Conservation (phyloP, 2,888 invertebrate species). For the Argyresthia goedartella region DNA sequence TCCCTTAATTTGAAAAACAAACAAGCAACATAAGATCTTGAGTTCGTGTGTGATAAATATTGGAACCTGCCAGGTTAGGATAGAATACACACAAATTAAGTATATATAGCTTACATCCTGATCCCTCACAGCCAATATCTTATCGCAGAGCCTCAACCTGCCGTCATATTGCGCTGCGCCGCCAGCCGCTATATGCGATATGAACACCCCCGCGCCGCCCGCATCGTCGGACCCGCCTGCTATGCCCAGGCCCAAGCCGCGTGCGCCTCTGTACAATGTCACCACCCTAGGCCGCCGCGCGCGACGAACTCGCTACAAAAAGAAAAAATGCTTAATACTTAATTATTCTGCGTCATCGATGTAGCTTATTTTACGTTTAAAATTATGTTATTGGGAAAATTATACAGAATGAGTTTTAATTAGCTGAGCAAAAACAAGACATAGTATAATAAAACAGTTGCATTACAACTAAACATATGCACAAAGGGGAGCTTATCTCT, state of each 20-base stretch:
- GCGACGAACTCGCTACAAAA: constrained; percentile 46
- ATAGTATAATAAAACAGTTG: no score
- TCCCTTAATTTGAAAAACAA: no score
- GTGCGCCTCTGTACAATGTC: constrained; percentile 53
- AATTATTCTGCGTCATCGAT: neutral
- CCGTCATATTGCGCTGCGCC: constrained; percentile 63
- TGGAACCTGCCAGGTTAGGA: no score
- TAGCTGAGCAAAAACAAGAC: no score
- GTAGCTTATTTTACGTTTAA: neutral
- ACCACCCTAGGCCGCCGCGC: constrained; percentile 58
- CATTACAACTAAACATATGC: no score
- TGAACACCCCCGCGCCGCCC: constrained; percentile 60
- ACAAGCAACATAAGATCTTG: no score
- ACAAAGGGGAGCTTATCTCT: no score
- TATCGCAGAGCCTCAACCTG: constrained; percentile 60
- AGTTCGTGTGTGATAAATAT: no score
- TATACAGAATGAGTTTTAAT: neutral
- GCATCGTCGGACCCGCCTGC: constrained; percentile 64
- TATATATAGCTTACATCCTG: constrained; percentile 44
- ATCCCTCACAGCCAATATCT: constrained; percentile 63
- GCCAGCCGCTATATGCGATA: constrained; percentile 61
- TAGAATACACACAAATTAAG: no score
- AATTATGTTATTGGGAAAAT: neutral
- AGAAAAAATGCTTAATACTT: constrained; percentile 7
- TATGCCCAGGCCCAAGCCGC: constrained; percentile 58